These are phyloP conservation scores for Ispidina picta DNA, from an alignment of 2,797 vertebrate genomes.

Conservation along the genomic window DNA sequence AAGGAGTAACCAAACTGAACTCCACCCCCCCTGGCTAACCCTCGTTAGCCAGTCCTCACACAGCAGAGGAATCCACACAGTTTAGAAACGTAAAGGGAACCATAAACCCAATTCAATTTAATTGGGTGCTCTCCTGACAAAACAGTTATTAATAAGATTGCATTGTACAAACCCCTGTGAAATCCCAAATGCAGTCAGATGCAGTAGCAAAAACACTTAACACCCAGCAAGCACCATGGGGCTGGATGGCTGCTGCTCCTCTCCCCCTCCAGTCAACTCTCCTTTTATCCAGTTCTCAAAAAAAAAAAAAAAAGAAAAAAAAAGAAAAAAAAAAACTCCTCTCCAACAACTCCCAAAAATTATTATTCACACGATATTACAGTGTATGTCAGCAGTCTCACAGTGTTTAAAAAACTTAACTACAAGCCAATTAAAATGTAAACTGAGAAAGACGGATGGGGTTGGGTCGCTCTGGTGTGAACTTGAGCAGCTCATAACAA, in stretches of 20 bases:
- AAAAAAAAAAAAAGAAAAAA: neutral
- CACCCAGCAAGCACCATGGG: constrained; percentile 54
- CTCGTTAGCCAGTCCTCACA: constrained; percentile 69
- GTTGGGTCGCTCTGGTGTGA: constrained; percentile 81
- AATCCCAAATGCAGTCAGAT: constrained; percentile 71
- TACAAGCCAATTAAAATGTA: constrained; percentile 89
- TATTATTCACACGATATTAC: constrained; percentile 86
- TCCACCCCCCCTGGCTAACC: neutral
- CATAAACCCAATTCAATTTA: constrained; percentile 80
- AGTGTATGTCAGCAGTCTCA: constrained; percentile 84
- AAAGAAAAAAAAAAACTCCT: constrained; percentile 40
- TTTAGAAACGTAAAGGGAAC: constrained; percentile 76
- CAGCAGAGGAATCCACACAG: constrained; percentile 60
- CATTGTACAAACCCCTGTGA: constrained; percentile 69
- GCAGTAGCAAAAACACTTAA: constrained; percentile 68
- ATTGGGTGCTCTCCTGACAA: constrained; percentile 82
- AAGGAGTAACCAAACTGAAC: neutral
- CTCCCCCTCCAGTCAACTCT: neutral
- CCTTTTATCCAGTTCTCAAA: constrained; percentile 60
- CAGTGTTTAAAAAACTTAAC: constrained; percentile 86
- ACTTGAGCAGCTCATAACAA: constrained; percentile 82
- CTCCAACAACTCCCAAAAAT: constrained; percentile 79
- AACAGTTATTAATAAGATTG: constrained; percentile 80
- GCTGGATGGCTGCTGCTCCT: constrained; percentile 25
- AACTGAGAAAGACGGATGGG: constrained; percentile 86